phyloP scores from a whole-genome alignment of 2,797 vertebrate species.

The Hypotaenidia okinawae region DNA sequence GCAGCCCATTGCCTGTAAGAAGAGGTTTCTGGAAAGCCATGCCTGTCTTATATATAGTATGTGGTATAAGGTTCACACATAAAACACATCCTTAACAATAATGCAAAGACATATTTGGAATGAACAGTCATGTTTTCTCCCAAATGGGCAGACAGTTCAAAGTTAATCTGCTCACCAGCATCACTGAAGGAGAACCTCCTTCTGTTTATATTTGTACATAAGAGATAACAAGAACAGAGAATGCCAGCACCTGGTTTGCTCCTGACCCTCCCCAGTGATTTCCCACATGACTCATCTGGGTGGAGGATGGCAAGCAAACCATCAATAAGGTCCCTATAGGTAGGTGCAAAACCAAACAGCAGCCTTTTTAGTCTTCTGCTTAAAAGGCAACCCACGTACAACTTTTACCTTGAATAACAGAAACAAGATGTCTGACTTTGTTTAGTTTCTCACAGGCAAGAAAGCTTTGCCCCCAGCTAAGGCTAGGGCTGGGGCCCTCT shows the following conservation, averaged over 20 bases:
- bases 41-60: background rate
- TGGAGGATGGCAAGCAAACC: background rate
- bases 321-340: background rate
- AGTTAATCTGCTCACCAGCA: conserved; percentile 10
- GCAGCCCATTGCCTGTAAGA: conserved; percentile 10
- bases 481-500: background rate
- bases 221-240: conserved; percentile 42
- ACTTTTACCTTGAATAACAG: conserved; percentile 16
- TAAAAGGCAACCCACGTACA: background rate
- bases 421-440: background rate
- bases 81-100: conserved; percentile 29
- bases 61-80: conserved; percentile 1
- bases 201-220: conserved; percentile 37
- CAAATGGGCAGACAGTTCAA: conserved; percentile 39
- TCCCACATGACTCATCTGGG: conserved; percentile 20
- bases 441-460: background rate
- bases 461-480: background rate
- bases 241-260: conserved; percentile 37
- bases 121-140: background rate
- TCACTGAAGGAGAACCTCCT: conserved; percentile 8
- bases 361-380: background rate
- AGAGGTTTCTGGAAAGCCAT: background rate
- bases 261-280: conserved; percentile 35
- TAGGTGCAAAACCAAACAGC: background rate
- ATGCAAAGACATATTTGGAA: conserved; percentile 33